These are phyloP conservation scores for Gymnothorax javanicus DNA, from an alignment of 2,797 vertebrate species.

Conservation along the genomic window DNA sequence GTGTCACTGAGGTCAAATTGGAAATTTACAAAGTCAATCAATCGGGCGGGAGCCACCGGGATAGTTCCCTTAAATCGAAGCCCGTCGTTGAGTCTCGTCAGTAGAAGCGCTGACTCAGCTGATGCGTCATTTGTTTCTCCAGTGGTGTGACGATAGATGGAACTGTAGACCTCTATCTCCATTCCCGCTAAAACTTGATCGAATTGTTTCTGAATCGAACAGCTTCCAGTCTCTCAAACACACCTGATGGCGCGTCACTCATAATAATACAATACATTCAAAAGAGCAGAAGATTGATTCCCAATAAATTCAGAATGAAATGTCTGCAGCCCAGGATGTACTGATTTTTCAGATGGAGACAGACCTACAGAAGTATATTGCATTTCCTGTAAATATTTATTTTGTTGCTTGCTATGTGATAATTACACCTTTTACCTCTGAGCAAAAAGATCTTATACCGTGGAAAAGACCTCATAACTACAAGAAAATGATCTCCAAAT, in stretches of 20 bases:
- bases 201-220: not conserved
- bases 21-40: slow-evolving; percentile 19
- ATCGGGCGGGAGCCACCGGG: not conserved
- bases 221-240: not conserved
- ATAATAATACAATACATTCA: not conserved
- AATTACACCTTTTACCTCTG: too few species aligned
- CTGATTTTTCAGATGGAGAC: too few species aligned
- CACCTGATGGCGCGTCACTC: not conserved
- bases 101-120: not conserved
- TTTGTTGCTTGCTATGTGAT: too few species aligned
- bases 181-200: not conserved
- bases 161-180: not conserved
- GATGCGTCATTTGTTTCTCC: not conserved
- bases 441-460: too few species aligned
- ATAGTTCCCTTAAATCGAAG: not conserved
- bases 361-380: too few species aligned
- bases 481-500: too few species aligned
- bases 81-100: not conserved
- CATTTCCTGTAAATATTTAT: too few species aligned
- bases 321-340: not conserved
- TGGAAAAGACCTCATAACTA: too few species aligned
- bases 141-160: not conserved
- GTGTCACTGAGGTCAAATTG: not conserved
- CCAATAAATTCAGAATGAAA: not conserved
- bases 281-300: not conserved